A percentile compares a stretch with the other conserved stretches of the same genome.
Conservation (phyloP, 92 coral and sea anemone species). For the Montipora capitata region DNA sequence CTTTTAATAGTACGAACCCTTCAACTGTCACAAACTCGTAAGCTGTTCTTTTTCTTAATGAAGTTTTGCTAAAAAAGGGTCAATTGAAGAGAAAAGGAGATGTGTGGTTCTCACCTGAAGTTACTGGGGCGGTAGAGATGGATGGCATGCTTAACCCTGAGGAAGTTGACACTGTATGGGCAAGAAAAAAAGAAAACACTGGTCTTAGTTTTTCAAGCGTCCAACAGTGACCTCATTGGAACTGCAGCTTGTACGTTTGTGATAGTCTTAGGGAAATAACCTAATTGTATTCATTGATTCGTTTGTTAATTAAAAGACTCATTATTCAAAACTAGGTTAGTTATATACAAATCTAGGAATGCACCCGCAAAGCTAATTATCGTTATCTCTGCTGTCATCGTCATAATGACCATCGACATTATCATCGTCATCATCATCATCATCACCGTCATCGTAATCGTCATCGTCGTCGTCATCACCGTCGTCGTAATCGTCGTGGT, state of each 20-base stretch:
- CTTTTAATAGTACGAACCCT: background rate
- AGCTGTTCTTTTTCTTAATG: constrained; percentile 26
- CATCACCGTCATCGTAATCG: too few relatives aligned
- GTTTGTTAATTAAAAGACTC: background rate
- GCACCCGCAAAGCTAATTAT: background rate
- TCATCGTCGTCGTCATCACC: too few relatives aligned
- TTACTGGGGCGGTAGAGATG: constrained; percentile 62
- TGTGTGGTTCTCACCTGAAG: constrained; percentile 77
- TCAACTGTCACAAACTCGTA: constrained; percentile 52
- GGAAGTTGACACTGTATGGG: constrained; percentile 47
- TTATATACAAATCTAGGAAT: background rate
- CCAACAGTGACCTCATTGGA: background rate
- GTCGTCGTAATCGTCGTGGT: background rate
- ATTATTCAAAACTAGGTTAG: background rate
- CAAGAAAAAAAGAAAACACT: constrained; percentile 31
- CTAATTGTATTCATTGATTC: background rate
- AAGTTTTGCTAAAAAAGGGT: background rate
- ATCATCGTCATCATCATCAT: background rate
- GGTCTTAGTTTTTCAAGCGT: constrained; percentile 8
- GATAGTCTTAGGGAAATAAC: constrained; percentile 17
- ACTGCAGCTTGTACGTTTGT: constrained; percentile 57
- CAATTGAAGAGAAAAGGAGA: constrained; percentile 13
- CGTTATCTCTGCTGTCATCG: background rate
- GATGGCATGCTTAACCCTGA: constrained; percentile 37
- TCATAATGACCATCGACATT: background rate